phyloP scores from a whole-genome alignment of 2,113 vertebrate genomes.

The Carassius carassius region DNA sequence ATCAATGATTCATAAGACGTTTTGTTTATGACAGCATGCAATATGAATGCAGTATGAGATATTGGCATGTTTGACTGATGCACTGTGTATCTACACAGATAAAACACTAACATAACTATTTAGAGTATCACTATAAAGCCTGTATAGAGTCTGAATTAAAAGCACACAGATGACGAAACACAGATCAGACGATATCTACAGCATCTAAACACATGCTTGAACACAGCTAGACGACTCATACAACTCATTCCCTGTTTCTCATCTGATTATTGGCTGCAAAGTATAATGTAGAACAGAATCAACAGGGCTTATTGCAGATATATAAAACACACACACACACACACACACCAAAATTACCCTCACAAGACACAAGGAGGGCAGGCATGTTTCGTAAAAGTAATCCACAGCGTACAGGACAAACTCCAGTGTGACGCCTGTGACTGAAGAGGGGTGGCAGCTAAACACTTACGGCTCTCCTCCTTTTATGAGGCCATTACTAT shows the following conservation, averaged over 20 bases:
- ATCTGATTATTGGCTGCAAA: background rate
- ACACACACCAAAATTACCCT: background rate
- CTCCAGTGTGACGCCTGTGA: background rate
- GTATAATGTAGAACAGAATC: background rate
- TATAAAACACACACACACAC: too few species aligned
- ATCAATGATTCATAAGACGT: background rate
- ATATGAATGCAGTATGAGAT: conserved; percentile 32
- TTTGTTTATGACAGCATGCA: conserved; percentile 27
- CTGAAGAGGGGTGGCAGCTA: background rate
- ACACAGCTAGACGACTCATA: background rate
- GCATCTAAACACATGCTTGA: background rate
- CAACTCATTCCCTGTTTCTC: too few species aligned
- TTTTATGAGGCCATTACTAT: conserved; percentile 30
- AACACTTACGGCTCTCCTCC: background rate
- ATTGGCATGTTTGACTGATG: conserved; percentile 37
- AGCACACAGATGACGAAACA: too few species aligned
- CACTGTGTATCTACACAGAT: conserved; percentile 22
- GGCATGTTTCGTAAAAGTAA: conserved; percentile 6
- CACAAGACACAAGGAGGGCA: background rate
- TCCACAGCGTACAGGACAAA: conserved; percentile 1
- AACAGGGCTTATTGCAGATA: background rate
- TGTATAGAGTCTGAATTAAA: too few species aligned
- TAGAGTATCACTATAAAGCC: background rate
- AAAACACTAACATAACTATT: conserved; percentile 5
- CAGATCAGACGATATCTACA: background rate